Base-by-base conservation (phyloP, 2,113 vertebrate species). In the Ramphastos sulfuratus region DNA sequence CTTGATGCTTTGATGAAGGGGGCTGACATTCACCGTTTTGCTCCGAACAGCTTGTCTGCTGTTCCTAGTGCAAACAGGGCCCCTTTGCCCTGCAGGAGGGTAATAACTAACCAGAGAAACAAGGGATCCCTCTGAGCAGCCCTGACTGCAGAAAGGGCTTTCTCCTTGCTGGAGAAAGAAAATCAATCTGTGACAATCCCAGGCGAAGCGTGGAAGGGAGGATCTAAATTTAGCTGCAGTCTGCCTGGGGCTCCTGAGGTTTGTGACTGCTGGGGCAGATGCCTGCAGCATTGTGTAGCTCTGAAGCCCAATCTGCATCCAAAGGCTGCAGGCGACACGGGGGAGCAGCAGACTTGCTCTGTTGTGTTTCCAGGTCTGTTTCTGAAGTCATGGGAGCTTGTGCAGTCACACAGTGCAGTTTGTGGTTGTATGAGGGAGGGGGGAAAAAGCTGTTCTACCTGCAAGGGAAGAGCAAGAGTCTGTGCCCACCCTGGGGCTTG, bases 141-240 rank as follows among this genome's bases (percentile, higher is more conserved):
- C 30, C 46, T 46, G 91, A 15, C 58, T 79, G 33, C 70, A 30
- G 50, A 3, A 12, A 52, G 50, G 50, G 50, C 50, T 52, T 52
- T 12, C 50, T 52, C 50, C 23, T 24, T 12, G 50, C 66, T 7
- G 33, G 44, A 59, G 89, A 82, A 56, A 59, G 64, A 35, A 74
- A 80, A 94, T 56, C 87, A 74, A 46, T 74, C 77, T 19, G 27
- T 84, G 72, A 58, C 76, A 77, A 80, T 61, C 55, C 84, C 75
- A 82, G 77, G 61, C 81, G 81, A 79, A 76, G 74, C 63, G 33
- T 0, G 0, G 77, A 63, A 70, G 30, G 27, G 50, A 70, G 35
- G 46, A 70, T 87, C 64, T 82, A 91, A 87, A 89, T 89, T 59
- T n/a, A 87, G 39, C 92, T 37, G n/a, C 66, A 85, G 70, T 71